Evolutionary conservation across 2,797 vertebrate genomes (phyloP).

Genomic region (Loriculus beryllinus): DNA sequence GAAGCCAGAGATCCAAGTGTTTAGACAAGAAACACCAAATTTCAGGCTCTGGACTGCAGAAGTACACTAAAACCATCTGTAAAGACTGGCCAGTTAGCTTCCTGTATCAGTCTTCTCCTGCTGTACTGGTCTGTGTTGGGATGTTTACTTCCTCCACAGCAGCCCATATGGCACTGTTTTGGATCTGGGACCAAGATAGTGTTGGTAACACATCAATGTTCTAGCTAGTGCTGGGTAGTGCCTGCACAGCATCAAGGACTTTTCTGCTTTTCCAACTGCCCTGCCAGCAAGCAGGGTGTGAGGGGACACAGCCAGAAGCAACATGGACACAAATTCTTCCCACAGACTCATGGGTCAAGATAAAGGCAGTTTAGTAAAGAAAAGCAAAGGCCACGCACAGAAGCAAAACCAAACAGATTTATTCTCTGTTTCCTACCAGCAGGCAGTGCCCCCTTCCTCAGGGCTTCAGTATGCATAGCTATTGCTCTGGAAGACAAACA

Average conservation of each 20-base stretch:
- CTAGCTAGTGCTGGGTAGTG: not conserved
- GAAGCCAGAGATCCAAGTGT: not conserved
- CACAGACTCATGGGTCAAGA: not conserved
- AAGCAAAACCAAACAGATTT: not conserved
- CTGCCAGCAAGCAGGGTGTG: not conserved
- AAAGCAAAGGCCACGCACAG: not conserved
- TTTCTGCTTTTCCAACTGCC: not conserved
- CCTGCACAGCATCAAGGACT: not conserved
- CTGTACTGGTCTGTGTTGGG: not conserved
- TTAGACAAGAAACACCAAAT: not conserved
- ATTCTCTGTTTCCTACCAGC: not conserved
- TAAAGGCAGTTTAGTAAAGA: not conserved
- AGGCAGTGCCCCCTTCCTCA: not conserved
- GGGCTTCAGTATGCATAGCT: not conserved
- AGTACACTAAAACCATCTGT: not conserved
- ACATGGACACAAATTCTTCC: not conserved
- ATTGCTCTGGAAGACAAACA: not conserved
- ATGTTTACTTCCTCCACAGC: not conserved
- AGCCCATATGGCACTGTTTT: not conserved
- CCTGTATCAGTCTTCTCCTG: not conserved
- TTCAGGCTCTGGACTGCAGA: not conserved
- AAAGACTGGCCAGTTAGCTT: not conserved
- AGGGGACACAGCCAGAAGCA: not conserved
- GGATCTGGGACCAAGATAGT: not conserved
- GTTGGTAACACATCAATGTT: not conserved